Evolutionary conservation across 2,797 vertebrate species (phyloP).

Genomic region (Lacerta bilineata): DNA sequence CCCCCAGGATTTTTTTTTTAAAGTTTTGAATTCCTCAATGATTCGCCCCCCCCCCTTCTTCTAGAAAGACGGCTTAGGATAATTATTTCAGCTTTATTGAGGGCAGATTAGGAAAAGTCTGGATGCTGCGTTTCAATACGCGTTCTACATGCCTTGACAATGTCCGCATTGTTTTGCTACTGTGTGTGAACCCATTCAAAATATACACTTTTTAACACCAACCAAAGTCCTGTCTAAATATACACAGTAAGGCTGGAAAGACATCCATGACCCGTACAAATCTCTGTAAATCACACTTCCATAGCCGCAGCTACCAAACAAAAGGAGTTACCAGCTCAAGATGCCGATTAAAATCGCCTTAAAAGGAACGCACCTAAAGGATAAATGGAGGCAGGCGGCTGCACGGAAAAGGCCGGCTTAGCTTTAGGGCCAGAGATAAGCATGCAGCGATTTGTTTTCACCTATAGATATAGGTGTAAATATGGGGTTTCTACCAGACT

Average conservation of each 20-base stretch:
- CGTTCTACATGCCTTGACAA: slow-evolving; percentile 91
- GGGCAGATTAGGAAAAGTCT: slow-evolving; percentile 94
- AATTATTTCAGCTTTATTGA: slow-evolving; percentile 98
- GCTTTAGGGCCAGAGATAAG: slow-evolving; percentile 21
- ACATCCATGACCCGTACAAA: slow-evolving; percentile 90
- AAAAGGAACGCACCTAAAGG: slow-evolving; percentile 81
- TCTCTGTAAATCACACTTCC: slow-evolving; percentile 93
- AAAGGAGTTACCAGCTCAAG: slow-evolving; percentile 82
- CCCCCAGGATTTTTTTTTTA: background rate
- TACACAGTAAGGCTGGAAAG: slow-evolving; percentile 87
- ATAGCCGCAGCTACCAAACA: slow-evolving; percentile 87
- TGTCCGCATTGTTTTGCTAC: slow-evolving; percentile 91
- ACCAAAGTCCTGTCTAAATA: slow-evolving; percentile 93
- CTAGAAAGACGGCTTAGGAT: slow-evolving; percentile 96
- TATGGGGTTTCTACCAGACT: too few species aligned
- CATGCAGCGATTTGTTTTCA: background rate
- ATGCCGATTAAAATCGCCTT: slow-evolving; percentile 83
- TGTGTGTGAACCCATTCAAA: slow-evolving; percentile 91
- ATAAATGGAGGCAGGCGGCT: slow-evolving; percentile 75
- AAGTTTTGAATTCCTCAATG: slow-evolving; percentile 97
- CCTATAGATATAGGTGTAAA: background rate
- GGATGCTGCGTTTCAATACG: slow-evolving; percentile 88
- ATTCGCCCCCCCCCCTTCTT: slow-evolving; percentile 83
- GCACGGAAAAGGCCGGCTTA: slow-evolving; percentile 48
- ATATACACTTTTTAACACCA: slow-evolving; percentile 95